These are phyloP conservation scores for Himalopsyche kuldschensis DNA, from an alignment of 2,888 invertebrate species.

Conservation along the genomic window DNA sequence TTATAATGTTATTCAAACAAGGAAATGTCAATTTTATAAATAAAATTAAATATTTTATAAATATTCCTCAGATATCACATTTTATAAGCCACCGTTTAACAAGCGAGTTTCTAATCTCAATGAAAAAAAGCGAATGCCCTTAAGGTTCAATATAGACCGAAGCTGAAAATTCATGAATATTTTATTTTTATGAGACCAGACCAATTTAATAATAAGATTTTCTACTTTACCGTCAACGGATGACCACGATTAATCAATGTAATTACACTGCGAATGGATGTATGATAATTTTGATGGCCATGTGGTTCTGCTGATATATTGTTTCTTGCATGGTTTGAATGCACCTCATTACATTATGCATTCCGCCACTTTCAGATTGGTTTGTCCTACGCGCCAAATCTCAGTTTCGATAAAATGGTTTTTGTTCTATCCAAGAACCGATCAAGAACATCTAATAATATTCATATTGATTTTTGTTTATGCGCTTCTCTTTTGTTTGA, in stretches of 20 bases:
- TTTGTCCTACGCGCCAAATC: too few relatives aligned
- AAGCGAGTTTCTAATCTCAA: not conserved
- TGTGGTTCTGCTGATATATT: too few relatives aligned
- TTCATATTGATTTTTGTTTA: too few relatives aligned
- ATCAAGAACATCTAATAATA: too few relatives aligned
- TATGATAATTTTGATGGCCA: not conserved
- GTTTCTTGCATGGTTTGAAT: too few relatives aligned
- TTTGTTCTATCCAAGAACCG: too few relatives aligned
- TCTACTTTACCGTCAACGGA: slow-evolving; percentile 3
- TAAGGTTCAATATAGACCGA: slow-evolving; percentile 4
- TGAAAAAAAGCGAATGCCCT: not conserved
- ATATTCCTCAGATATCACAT: not conserved
- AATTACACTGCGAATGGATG: not conserved
- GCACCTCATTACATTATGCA: too few relatives aligned
- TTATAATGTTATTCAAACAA: too few relatives aligned
- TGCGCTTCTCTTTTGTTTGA: too few relatives aligned
- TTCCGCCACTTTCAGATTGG: too few relatives aligned
- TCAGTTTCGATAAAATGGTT: too few relatives aligned
- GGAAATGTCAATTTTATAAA: not conserved
- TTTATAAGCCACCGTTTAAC: not conserved
- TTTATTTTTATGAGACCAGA: not conserved
- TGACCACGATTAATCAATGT: slow-evolving; percentile 11
- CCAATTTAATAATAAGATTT: not conserved
- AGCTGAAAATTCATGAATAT: slow-evolving; percentile 11
- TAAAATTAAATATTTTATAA: not conserved